Conservation (phyloP, 30 jellyfish, hydroid and myxozoan genomes). For the Aurelia sp. region DNA sequence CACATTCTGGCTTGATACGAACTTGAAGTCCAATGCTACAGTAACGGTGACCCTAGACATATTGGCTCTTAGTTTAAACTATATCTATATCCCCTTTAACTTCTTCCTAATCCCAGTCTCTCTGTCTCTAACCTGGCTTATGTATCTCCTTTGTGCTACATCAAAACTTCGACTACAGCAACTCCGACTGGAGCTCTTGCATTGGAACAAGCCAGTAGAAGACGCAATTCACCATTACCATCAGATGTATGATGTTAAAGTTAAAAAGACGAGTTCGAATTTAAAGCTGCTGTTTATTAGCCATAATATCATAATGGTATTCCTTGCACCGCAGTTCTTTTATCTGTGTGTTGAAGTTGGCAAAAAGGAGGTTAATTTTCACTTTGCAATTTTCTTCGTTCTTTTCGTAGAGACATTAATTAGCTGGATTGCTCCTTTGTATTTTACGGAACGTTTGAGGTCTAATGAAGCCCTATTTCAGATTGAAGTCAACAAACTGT, state of each 20-base stretch:
- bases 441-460: conserved; percentile 39
- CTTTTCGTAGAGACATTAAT: not conserved
- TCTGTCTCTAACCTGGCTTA: conserved; percentile 28
- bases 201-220: conserved; percentile 32
- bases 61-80: not conserved
- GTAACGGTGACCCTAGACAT: not conserved
- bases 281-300: conserved; percentile 2
- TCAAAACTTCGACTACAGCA: conserved; percentile 8
- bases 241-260: not conserved
- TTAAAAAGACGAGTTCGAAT: not conserved
- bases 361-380: not conserved
- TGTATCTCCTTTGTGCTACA: conserved; percentile 19
- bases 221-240: conserved; percentile 25
- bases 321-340: conserved; percentile 24
- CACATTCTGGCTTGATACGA: not conserved
- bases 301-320: conserved; percentile 28
- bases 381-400: not conserved
- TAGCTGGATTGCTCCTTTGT: conserved; percentile 43
- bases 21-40: not conserved
- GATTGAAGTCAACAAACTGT: conserved; percentile 35
- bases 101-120: not conserved
- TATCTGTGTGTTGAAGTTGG: conserved; percentile 11
- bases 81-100: not conserved
- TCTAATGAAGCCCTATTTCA: conserved; percentile 10
- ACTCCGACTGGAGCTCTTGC: not conserved